These are phyloP conservation scores for Zosterops pallidus DNA, from an alignment of 2,113 vertebrate genomes.

Conservation along the genomic window DNA sequence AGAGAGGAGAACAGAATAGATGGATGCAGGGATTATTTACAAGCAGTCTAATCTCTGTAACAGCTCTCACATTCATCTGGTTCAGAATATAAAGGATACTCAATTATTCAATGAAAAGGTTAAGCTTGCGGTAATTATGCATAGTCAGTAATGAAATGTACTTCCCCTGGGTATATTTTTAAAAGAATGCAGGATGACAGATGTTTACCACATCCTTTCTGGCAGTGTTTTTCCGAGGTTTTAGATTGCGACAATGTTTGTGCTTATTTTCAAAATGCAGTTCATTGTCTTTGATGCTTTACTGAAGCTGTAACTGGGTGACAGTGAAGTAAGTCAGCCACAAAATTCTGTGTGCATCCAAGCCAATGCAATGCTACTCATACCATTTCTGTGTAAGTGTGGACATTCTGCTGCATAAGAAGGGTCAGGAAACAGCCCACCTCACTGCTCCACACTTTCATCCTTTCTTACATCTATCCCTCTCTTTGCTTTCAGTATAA, in stretches of 20 bases:
- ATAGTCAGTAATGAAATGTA: constrained; percentile 39
- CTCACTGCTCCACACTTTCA: background rate
- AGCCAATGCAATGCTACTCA: background rate
- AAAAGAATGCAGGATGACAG: background rate
- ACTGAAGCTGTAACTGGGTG: background rate
- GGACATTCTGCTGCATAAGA: background rate
- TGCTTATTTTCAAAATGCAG: constrained; percentile 7
- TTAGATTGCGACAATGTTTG: background rate
- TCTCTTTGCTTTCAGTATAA: background rate
- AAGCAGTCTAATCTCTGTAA: background rate
- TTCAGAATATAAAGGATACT: background rate
- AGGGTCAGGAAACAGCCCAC: background rate
- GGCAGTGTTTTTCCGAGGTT: background rate
- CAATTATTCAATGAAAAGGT: constrained; percentile 49
- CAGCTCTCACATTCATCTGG: constrained; percentile 3
- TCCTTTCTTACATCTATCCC: background rate
- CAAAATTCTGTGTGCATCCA: background rate
- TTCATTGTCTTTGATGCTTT: background rate
- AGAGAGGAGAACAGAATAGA: background rate
- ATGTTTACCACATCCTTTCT: constrained; percentile 58
- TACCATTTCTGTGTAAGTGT: background rate
- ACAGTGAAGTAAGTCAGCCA: background rate
- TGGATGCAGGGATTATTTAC: background rate
- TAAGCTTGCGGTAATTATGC: constrained; percentile 20
- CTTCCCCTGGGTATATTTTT: constrained; percentile 34